Conservation (phyloP, 1,140 invertebrate species). For the Heliconius nattereri region DNA sequence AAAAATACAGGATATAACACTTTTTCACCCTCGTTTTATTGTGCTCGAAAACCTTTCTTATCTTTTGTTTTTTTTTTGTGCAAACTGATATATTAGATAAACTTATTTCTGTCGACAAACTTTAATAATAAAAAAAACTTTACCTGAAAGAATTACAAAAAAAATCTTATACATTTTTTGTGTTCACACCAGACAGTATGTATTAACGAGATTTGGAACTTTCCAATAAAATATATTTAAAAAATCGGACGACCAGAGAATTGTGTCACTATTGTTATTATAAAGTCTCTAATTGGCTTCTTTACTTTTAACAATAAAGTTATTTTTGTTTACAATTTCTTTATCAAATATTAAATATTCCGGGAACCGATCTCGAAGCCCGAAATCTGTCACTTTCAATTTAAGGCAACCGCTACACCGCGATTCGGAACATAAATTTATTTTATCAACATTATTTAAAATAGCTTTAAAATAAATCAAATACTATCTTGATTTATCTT, state of each 20-base stretch:
- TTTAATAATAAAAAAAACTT: neutral
- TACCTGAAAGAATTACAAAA: neutral
- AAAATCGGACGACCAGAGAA: neutral
- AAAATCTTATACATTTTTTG: neutral
- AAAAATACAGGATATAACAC: neutral
- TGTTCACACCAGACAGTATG: neutral
- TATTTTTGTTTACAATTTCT: neutral
- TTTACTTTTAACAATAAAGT: neutral
- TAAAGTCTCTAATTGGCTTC: neutral
- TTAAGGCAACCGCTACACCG: conserved; percentile 12
- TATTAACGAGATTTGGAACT: neutral
- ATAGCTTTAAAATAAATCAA: conserved; percentile 7
- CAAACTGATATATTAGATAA: neutral
- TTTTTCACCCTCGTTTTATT: neutral
- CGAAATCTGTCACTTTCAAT: conserved; percentile 10
- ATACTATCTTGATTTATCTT: conserved; percentile 2
- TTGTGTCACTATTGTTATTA: neutral
- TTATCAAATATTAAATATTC: neutral
- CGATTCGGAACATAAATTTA: conserved; percentile 24
- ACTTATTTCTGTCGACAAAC: neutral
- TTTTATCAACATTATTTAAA: conserved; percentile 13
- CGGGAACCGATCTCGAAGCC: neutral
- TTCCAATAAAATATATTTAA: neutral
- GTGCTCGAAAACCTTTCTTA: neutral
- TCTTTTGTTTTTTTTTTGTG: neutral